Conservation (phyloP, 2,888 invertebrate species). For the Bembecia ichneumoniformis region DNA sequence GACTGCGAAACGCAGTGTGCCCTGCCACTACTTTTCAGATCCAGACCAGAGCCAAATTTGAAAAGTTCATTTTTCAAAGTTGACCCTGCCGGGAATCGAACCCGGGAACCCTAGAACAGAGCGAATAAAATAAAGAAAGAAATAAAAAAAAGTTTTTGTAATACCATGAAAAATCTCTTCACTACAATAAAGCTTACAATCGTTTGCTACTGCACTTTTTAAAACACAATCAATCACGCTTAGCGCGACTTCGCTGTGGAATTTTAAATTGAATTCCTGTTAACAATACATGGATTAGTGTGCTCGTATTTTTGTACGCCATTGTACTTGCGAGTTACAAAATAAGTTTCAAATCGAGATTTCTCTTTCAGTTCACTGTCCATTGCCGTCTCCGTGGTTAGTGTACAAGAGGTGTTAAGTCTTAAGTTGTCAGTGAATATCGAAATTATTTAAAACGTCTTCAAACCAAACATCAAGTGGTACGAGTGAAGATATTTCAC, state of each 20-base stretch:
- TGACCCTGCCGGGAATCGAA: no score
- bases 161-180: no score
- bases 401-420: background rate
- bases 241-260: conserved; percentile 53
- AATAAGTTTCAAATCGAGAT: no score
- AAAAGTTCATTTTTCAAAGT: no score
- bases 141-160: no score
- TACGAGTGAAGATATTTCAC: conserved; percentile 35
- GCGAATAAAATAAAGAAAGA: no score
- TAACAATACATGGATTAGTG: conserved; percentile 65
- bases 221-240: conserved; percentile 64
- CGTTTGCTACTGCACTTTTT: conserved; percentile 33
- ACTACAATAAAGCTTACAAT: conserved; percentile 12
- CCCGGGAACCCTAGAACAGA: no score
- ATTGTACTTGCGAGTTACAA: conserved; percentile 20
- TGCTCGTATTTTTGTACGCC: conserved; percentile 44
- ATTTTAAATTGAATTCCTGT: conserved; percentile 68
- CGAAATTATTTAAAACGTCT: background rate
- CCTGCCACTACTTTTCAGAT: no score
- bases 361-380: conserved; percentile 5
- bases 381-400: conserved; percentile 14
- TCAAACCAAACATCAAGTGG: conserved; percentile 5
- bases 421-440: background rate
- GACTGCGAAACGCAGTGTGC: no score
- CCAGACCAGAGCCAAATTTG: no score